These are phyloP conservation scores for Hydropsyche betteni DNA, from an alignment of 2,888 invertebrate genomes.

Conservation along the genomic window DNA sequence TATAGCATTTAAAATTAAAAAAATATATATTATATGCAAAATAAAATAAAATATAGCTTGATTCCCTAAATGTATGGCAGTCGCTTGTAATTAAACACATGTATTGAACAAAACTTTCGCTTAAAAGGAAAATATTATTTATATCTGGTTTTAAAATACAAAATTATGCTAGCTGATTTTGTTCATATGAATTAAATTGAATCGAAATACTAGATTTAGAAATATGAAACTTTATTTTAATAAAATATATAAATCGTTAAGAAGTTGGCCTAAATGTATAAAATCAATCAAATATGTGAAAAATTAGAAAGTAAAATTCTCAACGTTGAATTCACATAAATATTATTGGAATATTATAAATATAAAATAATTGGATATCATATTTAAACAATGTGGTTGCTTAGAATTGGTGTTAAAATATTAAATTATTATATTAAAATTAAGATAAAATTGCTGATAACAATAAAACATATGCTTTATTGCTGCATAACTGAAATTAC, in stretches of 20 bases:
- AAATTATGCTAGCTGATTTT: too few relatives aligned
- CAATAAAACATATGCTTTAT: neutral
- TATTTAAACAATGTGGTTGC: constrained; percentile 20
- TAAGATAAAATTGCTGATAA: constrained; percentile 29
- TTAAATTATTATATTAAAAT: constrained; percentile 37
- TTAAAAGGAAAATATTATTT: too few relatives aligned
- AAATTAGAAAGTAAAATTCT: neutral
- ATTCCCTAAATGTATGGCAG: too few relatives aligned
- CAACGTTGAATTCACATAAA: neutral
- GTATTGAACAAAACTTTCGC: too few relatives aligned
- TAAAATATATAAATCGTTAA: neutral
- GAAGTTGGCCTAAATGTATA: constrained; percentile 2
- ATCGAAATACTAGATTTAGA: constrained; percentile 19
- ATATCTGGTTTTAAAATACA: too few relatives aligned
- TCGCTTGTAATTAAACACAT: too few relatives aligned
- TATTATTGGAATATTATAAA: too few relatives aligned
- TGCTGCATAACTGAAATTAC: neutral
- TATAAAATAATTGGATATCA: neutral
- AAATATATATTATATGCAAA: too few relatives aligned
- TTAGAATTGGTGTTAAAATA: constrained; percentile 19
- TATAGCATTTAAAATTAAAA: too few relatives aligned
- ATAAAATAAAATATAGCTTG: too few relatives aligned
- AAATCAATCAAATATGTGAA: constrained; percentile 5
- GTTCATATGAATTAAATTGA: neutral
- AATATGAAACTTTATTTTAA: constrained; percentile 12